A percentile compares a stretch with the other conserved stretches of the same genome.
These are phyloP conservation scores for Melanotaenia trifasciata DNA, from an alignment of 2,797 vertebrate genomes.

Conservation along the genomic window DNA sequence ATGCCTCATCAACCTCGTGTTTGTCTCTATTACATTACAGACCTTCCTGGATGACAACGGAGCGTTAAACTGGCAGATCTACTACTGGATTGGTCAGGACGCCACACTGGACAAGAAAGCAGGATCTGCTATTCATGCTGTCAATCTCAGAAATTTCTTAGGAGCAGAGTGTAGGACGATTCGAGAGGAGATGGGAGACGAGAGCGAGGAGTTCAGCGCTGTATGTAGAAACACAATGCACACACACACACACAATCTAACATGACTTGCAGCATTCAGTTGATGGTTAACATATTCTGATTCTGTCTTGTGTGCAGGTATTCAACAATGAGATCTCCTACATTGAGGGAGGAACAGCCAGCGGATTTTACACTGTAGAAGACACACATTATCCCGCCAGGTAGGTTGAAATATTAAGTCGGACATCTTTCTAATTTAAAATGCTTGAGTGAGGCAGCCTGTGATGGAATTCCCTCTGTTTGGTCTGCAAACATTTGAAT, in stretches of 20 bases:
- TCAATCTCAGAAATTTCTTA: slow-evolving; percentile 95
- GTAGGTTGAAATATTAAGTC: slow-evolving; percentile 64
- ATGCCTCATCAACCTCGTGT: background rate
- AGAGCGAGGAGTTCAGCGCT: slow-evolving; percentile 95
- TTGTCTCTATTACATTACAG: slow-evolving; percentile 66
- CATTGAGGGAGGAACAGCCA: slow-evolving; percentile 95
- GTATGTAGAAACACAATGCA: slow-evolving; percentile 72
- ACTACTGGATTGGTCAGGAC: slow-evolving; percentile 97
- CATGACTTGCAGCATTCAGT: background rate
- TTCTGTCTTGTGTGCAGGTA: slow-evolving; percentile 79
- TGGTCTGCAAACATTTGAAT: background rate
- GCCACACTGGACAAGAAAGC: slow-evolving; percentile 97
- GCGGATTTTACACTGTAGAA: slow-evolving; percentile 97
- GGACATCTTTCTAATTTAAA: background rate
- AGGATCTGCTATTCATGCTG: slow-evolving; percentile 93
- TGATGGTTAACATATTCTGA: background rate
- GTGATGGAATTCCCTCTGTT: background rate
- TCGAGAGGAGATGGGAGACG: slow-evolving; percentile 98
- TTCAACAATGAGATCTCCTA: slow-evolving; percentile 96
- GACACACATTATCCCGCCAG: slow-evolving; percentile 88
- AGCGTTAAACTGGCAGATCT: slow-evolving; percentile 93
- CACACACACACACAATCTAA: background rate
- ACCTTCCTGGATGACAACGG: slow-evolving; percentile 93
- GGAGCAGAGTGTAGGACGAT: slow-evolving; percentile 93
- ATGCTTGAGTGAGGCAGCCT: background rate